Evolutionary conservation across 2,888 invertebrate genomes (phyloP), one percentile per base, ranked within the genome.

Genomic region (Chaetoderma sp.): DNA sequence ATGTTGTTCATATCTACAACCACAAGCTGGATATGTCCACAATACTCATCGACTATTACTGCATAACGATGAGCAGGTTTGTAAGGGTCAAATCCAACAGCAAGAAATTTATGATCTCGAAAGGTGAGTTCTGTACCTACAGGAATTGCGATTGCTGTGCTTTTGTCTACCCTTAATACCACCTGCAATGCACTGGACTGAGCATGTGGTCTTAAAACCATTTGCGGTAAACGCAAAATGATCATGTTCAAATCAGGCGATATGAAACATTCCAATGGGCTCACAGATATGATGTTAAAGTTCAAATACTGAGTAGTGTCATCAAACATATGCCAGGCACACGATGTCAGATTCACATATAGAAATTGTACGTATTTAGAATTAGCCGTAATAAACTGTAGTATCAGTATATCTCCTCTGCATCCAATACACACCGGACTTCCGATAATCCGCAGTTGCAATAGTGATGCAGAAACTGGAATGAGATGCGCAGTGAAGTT

Each of bases 261-360:
- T 10, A 73, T 61, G 25, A 62, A 56, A 60, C 71, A 67, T 50
- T 64, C 61, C 5, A 73, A 27, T 0, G 65, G 63, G 10, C 54
- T 23, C 13, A 65, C 50, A 16, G 60, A 23, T 10, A 58, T 49
- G 4, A 65, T 52, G 30, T 67, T 65, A 13, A 60, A 58, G 13
- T 45, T 63, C 30, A 73, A 73, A 30, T 65, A 71, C 16, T 47
- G 55, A n/a, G 47, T 21, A 21, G 60, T 60, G 49, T 73, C 73
- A 28, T 67, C 54, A 52, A 71, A 67, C 5, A 60, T 8, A 10
- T 45, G 52, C 4, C 57, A 42, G 13, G 36, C 21, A 23, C 54
- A 23, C 8, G 58, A 44, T 18, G 16, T 21, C 8, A 55, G 2
- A 33, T 67, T 60, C 18, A 71, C 52, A 18, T 59, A 28, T 27